Base-by-base conservation (phyloP, 2,888 invertebrate genomes). In the Imbricaverruca yamaguchii region DNA sequence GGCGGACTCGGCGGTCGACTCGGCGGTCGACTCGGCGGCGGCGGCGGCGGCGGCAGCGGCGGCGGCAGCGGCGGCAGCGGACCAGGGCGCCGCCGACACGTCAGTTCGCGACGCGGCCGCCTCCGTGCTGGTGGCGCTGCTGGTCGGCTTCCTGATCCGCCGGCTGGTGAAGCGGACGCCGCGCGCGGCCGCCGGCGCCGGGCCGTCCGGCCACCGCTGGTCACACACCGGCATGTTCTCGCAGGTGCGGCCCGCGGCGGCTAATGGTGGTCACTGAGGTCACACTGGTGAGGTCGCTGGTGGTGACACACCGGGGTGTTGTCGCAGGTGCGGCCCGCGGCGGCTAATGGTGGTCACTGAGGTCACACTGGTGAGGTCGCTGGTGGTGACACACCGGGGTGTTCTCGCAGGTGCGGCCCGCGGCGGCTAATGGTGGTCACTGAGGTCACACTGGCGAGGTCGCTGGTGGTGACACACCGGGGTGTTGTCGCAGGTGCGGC, bases 171-270 rank as follows among this genome's bases (percentile, higher is more conserved):
- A 69, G 69, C 25, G 69, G 39, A 69, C 69, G 15, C 69, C 69
- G 11, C 69, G 69, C 4, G 69, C 39, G 39, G 13, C 21, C 12
- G 82, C 82, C 1, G 80, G 82, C 18, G 83, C 83, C 79, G 81
- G 81, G 53, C 81, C 65, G 63, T 82, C 82, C 63, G 83, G 82
- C 15, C 83, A 83, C 80, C 82, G 81, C 63, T 83, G 83, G 83
- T 82, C 82, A 39, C 82, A 82, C 69, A 79, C 82, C 2, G 81
- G 79, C 23, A 79, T 79, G 79, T 69, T 69, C 39, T 69, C 69
- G 12, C 69, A 69, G 69, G 69, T 69, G 13, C 39, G 39, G 39
- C 39, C 39, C 39, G 4, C 39, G 4, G 39, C 39, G 39, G 39
- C 39, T 39, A 39, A 1, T 39, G 39, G 4, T 4, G 39, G 39